Evolutionary conservation across 2,888 invertebrate species (phyloP).

Genomic region (Cantharis lateralis): DNA sequence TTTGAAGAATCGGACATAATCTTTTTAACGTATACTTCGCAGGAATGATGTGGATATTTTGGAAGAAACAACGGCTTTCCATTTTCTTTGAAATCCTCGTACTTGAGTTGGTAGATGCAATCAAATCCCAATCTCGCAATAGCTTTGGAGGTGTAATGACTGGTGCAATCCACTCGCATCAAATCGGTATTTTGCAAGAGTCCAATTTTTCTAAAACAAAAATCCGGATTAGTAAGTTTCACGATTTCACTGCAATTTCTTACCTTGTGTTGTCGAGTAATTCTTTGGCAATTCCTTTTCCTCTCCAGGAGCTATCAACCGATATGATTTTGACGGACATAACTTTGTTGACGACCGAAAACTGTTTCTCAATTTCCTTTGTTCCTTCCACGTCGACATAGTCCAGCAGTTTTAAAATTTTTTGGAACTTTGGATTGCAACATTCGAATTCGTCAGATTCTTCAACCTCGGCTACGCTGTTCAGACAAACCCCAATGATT

Average conservation of each 20-base stretch:
- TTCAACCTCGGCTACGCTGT: conserved; percentile 49
- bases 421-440: conserved; percentile 64
- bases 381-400: conserved; percentile 60
- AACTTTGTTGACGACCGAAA: conserved; percentile 59
- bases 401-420: conserved; percentile 65
- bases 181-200: conserved; percentile 61
- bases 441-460: conserved; percentile 58
- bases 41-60: conserved; percentile 54
- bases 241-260: conserved; percentile 38
- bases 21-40: conserved; percentile 46
- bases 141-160: conserved; percentile 75
- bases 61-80: conserved; percentile 70
- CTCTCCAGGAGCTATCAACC: conserved; percentile 67
- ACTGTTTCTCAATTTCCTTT: conserved; percentile 59
- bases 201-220: conserved; percentile 59
- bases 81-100: conserved; percentile 66
- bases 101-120: conserved; percentile 68
- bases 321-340: conserved; percentile 69
- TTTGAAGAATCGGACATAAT: not conserved
- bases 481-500: conserved; percentile 54
- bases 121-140: conserved; percentile 73
- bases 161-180: conserved; percentile 75
- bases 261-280: conserved; percentile 66
- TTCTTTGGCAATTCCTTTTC: conserved; percentile 67
- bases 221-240: not conserved